phyloP scores from a whole-genome alignment of 2,888 invertebrate species.

The Magallana nippona region DNA sequence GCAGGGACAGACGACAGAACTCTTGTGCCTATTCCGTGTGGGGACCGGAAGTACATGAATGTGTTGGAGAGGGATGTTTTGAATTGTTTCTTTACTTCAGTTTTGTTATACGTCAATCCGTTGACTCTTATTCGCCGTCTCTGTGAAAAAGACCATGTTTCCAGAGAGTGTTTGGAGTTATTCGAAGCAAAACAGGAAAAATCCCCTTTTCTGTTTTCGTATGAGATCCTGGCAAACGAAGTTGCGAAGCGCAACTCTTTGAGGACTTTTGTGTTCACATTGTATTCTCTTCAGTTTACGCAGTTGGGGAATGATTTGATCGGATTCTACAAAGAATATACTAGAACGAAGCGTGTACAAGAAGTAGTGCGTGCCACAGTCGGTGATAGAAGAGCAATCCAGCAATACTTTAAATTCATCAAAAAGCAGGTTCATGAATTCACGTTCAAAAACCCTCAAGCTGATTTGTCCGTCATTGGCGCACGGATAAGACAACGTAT shows the following conservation, averaged over 20 bases:
- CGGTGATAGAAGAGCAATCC: slow-evolving; percentile 32
- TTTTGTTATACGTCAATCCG: neutral
- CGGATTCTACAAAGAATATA: slow-evolving; percentile 3
- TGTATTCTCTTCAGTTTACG: slow-evolving; percentile 7
- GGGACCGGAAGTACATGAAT: neutral
- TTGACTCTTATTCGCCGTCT: neutral
- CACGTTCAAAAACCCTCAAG: slow-evolving; percentile 42
- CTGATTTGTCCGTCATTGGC: slow-evolving; percentile 18
- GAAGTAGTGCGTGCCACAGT: slow-evolving; percentile 22
- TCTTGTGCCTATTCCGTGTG: neutral
- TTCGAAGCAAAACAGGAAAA: slow-evolving; percentile 1
- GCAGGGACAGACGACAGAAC: neutral
- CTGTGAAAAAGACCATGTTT: neutral
- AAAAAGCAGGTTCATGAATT: slow-evolving; percentile 46
- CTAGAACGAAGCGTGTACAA: neutral
- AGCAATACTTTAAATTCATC: slow-evolving; percentile 40
- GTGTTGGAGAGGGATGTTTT: slow-evolving; percentile 14
- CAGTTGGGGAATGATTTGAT: slow-evolving; percentile 27
- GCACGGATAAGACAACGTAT: slow-evolving; percentile 32
- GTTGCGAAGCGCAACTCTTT: neutral
- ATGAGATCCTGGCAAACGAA: slow-evolving; percentile 17
- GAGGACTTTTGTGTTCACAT: neutral
- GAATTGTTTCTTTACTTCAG: neutral
- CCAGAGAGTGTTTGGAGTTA: neutral
- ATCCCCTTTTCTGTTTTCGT: slow-evolving; percentile 13